Percentiles rank a stretch among this genome's conserved stretches.
Evolutionary conservation across 2,888 invertebrate genomes (phyloP).

Genomic region (Eupeodes luniger): DNA sequence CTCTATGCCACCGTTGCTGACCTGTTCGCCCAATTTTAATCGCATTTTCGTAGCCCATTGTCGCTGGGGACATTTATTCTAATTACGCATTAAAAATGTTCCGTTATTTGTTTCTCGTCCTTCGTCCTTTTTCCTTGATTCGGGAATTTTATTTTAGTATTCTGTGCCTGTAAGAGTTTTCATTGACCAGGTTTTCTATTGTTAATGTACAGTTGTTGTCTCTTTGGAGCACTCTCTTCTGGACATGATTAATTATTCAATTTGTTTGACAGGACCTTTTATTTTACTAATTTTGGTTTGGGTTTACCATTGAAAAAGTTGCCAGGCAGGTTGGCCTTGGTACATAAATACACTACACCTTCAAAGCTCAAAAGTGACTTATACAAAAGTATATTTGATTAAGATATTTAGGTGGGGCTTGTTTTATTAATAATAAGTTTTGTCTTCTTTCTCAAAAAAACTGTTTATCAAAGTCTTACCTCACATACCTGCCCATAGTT

Average conservation of each 20-base stretch:
- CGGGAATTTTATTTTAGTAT: slow-evolving; percentile 41
- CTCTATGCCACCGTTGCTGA: slow-evolving; percentile 23
- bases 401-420: slow-evolving; percentile 49
- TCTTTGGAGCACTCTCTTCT: slow-evolving; percentile 45
- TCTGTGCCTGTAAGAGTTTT: background rate
- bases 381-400: slow-evolving; percentile 66
- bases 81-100: slow-evolving; percentile 76
- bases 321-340: background rate
- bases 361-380: slow-evolving; percentile 66
- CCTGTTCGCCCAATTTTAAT: slow-evolving; percentile 68
- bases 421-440: slow-evolving; percentile 14
- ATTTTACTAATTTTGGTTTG: slow-evolving; percentile 32
- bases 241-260: slow-evolving; percentile 75
- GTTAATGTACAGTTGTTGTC: slow-evolving; percentile 55
- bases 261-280: slow-evolving; percentile 64
- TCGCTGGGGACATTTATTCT: slow-evolving; percentile 71
- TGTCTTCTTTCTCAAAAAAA: slow-evolving; percentile 18
- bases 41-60: slow-evolving; percentile 73
- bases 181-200: slow-evolving; percentile 12
- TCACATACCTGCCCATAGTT: background rate
- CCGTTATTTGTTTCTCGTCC: slow-evolving; percentile 38
- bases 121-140: slow-evolving; percentile 39
- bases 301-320: slow-evolving; percentile 43
- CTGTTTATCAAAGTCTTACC: slow-evolving; percentile 60
- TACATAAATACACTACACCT: background rate